Conservation (phyloP, 2,888 invertebrate species). For the Athalia cordata region DNA sequence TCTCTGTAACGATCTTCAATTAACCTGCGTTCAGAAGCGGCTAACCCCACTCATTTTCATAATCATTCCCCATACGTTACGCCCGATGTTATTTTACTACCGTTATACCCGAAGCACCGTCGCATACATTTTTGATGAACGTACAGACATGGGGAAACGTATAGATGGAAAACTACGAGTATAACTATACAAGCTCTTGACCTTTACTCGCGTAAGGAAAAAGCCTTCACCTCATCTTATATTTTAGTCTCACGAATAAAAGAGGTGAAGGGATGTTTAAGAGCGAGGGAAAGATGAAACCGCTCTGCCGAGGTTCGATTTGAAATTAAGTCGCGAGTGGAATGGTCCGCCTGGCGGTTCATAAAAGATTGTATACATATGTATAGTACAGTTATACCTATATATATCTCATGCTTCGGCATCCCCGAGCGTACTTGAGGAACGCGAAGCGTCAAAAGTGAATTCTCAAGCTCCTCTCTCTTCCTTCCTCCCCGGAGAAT, state of each 20-base stretch:
- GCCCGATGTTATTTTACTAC: conserved; percentile 30
- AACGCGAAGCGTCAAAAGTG: conserved; percentile 38
- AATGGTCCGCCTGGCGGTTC: conserved; percentile 4
- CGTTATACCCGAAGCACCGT: conserved; percentile 6
- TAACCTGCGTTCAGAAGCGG: conserved; percentile 40
- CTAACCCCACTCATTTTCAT: conserved; percentile 40
- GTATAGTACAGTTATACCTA: background rate
- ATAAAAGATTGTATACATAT: background rate
- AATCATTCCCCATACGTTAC: conserved; percentile 41
- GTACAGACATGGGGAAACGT: background rate
- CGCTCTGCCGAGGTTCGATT: background rate
- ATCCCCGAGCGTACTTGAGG: background rate
- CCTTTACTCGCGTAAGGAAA: too few relatives aligned
- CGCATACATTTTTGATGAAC: conserved; percentile 1
- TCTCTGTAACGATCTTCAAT: conserved; percentile 36
- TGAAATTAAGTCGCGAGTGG: conserved; percentile 24
- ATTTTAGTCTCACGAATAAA: too few relatives aligned
- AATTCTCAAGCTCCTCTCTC: conserved; percentile 18
- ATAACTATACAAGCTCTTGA: too few relatives aligned
- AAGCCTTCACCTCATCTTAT: too few relatives aligned
- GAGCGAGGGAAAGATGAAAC: background rate
- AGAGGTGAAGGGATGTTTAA: too few relatives aligned
- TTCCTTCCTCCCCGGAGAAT: conserved; percentile 9
- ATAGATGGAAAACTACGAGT: too few relatives aligned
- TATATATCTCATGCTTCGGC: background rate